phyloP scores from a whole-genome alignment of 2,113 vertebrate species.

The Cyphomyrus discorhynchus region DNA sequence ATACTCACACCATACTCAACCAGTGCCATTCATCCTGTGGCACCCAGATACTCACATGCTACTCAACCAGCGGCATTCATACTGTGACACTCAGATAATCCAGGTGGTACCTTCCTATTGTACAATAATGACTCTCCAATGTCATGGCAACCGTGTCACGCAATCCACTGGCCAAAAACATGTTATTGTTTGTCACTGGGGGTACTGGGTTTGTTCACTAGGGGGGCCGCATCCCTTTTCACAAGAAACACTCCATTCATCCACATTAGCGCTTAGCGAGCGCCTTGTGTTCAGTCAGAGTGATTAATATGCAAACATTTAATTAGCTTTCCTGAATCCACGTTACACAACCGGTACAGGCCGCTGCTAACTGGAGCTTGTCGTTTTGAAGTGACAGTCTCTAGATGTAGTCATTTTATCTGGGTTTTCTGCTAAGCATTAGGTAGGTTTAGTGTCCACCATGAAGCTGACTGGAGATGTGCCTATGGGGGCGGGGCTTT shows the following conservation, averaged over 20 bases:
- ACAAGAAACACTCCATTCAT: background rate
- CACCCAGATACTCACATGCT: background rate
- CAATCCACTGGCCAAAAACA: background rate
- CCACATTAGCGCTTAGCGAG: background rate
- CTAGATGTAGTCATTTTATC: background rate
- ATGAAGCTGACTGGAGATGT: background rate
- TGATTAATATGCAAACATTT: background rate
- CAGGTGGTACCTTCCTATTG: background rate
- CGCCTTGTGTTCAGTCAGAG: background rate
- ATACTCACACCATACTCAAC: background rate
- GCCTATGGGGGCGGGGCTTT: background rate
- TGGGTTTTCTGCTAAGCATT: background rate
- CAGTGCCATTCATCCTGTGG: no score
- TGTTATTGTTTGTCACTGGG: background rate
- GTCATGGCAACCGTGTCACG: background rate
- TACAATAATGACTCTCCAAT: slow-evolving; percentile 3
- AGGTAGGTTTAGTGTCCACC: background rate
- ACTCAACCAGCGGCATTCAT: background rate
- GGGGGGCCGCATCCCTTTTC: background rate
- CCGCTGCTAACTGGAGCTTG: background rate
- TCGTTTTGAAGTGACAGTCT: background rate
- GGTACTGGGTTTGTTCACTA: background rate
- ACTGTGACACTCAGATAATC: background rate
- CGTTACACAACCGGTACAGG: background rate
- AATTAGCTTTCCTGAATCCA: background rate